A percentile compares a stretch with the other conserved stretches of the same genome.
phyloP scores from a whole-genome alignment of 2,797 vertebrate genomes.

The Takifugu rubripes region DNA sequence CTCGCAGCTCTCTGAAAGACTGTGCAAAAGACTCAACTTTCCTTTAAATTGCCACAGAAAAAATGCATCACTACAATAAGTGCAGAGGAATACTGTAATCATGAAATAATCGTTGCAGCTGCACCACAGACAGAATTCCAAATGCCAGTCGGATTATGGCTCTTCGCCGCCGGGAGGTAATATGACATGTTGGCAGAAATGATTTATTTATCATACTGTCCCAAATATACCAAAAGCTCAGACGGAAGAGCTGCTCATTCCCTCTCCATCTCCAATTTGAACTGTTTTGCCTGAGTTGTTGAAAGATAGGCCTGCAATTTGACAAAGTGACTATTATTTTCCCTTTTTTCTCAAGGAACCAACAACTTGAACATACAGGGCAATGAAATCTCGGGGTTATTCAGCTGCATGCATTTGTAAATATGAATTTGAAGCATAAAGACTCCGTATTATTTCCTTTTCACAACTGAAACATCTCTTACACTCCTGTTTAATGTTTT shows the following conservation, averaged over 20 bases:
- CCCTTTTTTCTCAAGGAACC: slow-evolving; percentile 72
- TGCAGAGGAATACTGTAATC: slow-evolving; percentile 70
- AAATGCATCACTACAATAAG: slow-evolving; percentile 78
- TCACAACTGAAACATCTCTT: slow-evolving; percentile 44
- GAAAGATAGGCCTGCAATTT: slow-evolving; percentile 76
- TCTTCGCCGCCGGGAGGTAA: slow-evolving; percentile 71
- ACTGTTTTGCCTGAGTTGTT: slow-evolving; percentile 67
- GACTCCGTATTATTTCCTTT: slow-evolving; percentile 43
- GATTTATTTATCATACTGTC: slow-evolving; percentile 75
- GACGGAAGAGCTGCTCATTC: slow-evolving; percentile 59
- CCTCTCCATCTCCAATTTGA: slow-evolving; percentile 63
- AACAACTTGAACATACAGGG: slow-evolving; percentile 77
- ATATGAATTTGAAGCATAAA: slow-evolving; percentile 44
- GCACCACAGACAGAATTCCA: slow-evolving; percentile 73
- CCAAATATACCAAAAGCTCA: slow-evolving; percentile 68
- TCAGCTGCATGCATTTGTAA: slow-evolving; percentile 67
- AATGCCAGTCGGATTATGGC: slow-evolving; percentile 74
- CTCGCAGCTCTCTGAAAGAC: slow-evolving; percentile 59
- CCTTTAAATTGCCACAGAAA: slow-evolving; percentile 74
- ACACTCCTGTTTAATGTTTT: slow-evolving; percentile 42
- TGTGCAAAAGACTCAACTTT: slow-evolving; percentile 70
- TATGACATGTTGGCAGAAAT: slow-evolving; percentile 75
- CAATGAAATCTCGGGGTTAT: slow-evolving; percentile 62
- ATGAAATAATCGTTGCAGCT: slow-evolving; percentile 73
- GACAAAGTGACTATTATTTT: slow-evolving; percentile 78